Percentiles rank a stretch among this genome's conserved stretches.
These are phyloP conservation scores for Anser brachyrhynchus DNA, from an alignment of 2,113 vertebrate genomes.

Conservation along the genomic window DNA sequence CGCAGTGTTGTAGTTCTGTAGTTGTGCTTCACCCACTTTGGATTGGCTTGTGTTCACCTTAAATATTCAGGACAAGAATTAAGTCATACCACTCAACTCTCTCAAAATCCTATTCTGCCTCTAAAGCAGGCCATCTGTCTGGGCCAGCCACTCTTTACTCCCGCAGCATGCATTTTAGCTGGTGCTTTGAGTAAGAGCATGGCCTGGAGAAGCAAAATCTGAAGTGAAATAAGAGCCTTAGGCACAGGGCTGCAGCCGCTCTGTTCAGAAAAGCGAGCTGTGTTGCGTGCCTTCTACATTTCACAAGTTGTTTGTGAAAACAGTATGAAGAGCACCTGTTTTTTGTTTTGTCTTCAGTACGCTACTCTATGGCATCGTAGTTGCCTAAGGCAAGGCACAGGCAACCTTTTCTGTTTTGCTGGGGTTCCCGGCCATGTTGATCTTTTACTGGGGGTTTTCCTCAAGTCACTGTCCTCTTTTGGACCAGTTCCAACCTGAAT, in stretches of 20 bases:
- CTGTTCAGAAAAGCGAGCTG: fast-evolving
- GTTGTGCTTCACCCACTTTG: background rate
- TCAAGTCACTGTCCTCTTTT: background rate
- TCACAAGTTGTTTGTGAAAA: background rate
- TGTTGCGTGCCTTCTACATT: background rate
- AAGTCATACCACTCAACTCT: background rate
- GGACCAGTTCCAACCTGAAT: background rate
- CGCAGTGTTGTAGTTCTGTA: background rate
- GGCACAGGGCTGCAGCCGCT: background rate
- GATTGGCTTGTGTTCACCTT: constrained; percentile 4
- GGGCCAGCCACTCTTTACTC: background rate
- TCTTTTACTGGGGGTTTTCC: background rate
- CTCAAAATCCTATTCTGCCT: background rate
- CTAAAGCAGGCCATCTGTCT: constrained; percentile 18
- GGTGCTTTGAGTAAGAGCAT: background rate
- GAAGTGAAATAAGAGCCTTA: background rate
- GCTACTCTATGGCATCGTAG: too few species aligned
- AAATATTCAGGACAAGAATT: constrained; percentile 20
- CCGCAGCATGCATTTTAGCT: background rate
- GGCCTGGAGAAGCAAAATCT: background rate
- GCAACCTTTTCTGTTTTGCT: background rate
- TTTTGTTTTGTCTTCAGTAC: background rate
- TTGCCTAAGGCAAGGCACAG: background rate
- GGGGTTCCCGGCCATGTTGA: fast-evolving
- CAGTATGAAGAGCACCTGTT: background rate